Percentiles rank a stretch among this genome's conserved stretches.
Evolutionary conservation across 2,797 vertebrate species (phyloP).

Genomic region (Coregonus suidteri): DNA sequence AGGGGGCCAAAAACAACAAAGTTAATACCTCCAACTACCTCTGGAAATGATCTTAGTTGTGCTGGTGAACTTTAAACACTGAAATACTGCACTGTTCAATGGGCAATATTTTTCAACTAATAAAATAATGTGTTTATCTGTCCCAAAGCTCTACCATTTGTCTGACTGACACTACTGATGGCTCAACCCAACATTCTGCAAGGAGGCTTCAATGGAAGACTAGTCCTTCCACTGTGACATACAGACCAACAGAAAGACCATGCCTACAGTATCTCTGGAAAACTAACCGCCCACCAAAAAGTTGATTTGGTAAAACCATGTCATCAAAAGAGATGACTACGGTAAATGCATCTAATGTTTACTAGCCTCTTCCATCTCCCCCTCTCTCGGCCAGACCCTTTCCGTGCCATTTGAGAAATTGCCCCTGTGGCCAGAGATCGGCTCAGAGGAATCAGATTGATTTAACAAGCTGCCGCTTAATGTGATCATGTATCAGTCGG

Average conservation of each 20-base stretch:
- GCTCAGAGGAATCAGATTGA: slow-evolving; percentile 46
- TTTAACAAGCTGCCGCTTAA: slow-evolving; percentile 56
- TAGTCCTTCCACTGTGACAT: not conserved
- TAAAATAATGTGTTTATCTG: not conserved
- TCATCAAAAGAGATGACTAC: not conserved
- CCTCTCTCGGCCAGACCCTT: not conserved
- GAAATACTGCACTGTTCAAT: not conserved
- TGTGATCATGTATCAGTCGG: slow-evolving; percentile 58
- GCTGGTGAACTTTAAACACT: slow-evolving; percentile 1
- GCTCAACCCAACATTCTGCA: not conserved
- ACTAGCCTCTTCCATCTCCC: not conserved
- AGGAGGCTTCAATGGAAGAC: not conserved
- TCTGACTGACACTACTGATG: not conserved
- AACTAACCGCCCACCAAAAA: not conserved
- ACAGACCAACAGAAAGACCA: not conserved
- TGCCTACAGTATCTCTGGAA: not conserved
- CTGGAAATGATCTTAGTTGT: not conserved
- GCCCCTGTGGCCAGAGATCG: not conserved
- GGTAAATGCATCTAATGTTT: not conserved
- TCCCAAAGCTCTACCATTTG: not conserved
- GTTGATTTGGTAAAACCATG: not conserved
- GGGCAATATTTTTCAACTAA: not conserved
- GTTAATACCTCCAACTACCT: not conserved
- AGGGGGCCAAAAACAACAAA: not conserved
- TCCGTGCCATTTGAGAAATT: not conserved